Percentiles rank a stretch among this genome's conserved stretches.
Conservation (phyloP, 2,888 invertebrate genomes). For the Andrena haemorrhoa region DNA sequence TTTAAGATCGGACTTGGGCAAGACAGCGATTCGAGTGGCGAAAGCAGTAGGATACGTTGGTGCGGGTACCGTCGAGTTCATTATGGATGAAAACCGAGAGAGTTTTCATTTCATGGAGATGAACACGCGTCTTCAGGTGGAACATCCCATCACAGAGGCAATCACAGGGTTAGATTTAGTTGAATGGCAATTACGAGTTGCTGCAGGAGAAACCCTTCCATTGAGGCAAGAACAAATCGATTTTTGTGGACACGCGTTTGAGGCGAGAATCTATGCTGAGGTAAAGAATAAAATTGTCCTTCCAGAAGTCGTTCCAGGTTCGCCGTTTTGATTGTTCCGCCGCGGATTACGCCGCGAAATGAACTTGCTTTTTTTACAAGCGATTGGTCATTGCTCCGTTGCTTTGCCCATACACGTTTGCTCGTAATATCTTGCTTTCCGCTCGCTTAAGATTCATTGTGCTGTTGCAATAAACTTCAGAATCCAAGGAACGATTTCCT, state of each 20-base stretch:
- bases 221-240: slow-evolving; percentile 91
- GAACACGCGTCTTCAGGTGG: slow-evolving; percentile 98
- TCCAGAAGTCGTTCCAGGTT: too few species aligned
- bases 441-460: neutral
- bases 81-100: slow-evolving; percentile 93
- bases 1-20: slow-evolving; percentile 92
- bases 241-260: slow-evolving; percentile 95
- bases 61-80: slow-evolving; percentile 99
- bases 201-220: slow-evolving; percentile 95
- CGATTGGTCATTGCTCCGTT: neutral
- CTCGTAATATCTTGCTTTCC: neutral
- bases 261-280: slow-evolving; percentile 98
- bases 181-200: slow-evolving; percentile 98
- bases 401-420: neutral
- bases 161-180: slow-evolving; percentile 98
- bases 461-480: slow-evolving; percentile 64
- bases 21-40: slow-evolving; percentile 97
- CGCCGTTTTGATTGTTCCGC: too few species aligned
- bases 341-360: too few species aligned
- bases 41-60: slow-evolving; percentile 98
- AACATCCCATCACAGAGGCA: slow-evolving; percentile 99
- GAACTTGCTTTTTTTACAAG: neutral
- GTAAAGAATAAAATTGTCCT: slow-evolving; percentile 64
- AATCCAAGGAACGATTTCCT: slow-evolving; percentile 93
- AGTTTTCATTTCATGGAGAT: slow-evolving; percentile 99